Base-by-base conservation (phyloP, 2,888 invertebrate species). In the Athalia circularis region DNA sequence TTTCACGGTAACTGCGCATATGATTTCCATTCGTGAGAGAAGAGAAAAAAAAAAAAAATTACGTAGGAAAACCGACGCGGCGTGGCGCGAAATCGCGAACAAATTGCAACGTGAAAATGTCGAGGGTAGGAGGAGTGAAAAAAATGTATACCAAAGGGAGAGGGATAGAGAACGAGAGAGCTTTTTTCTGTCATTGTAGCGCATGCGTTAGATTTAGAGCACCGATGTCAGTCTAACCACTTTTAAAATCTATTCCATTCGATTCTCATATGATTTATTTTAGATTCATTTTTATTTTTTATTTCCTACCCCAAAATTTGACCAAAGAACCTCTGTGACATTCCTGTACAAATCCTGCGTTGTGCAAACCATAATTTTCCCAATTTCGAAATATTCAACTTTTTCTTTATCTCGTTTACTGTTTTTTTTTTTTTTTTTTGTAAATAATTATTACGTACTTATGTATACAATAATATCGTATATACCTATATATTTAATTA, bases 201-300 rank as follows among this genome's bases (percentile, higher is more conserved):
- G 72, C 72, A 72, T 72, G 59, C 47, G 72, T 72, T 72, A 72
- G 59, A 54, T 54, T 43, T 57, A 47, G 59, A 72, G 72, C 72
- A 72, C 72, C 59, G 72, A 72, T 72, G 43, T 11, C 72, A 72
- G 57, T 72, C 72, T 72, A 59, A 62, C 62, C 62, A 45, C 4
- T 72, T 72, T 59, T 15, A 57, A 47, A 59, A 57, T 68, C 8
- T 11, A 13, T 45, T 15, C 29, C 11, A 47, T 59, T 59, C 29
- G 9, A 54, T 6, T 54, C 9, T 7, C 54, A 13, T n/a, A n/a
- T 54, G 15, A 54, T 70, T 29, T 54, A 54, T 57, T 54, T n/a
- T 48, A 4, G 13, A 43, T 70, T n/a, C 13, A 72, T 45, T 59
- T 11, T 68, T 13, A 0, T 5, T 29, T 29, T 29, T 29, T 29